Conservation (phyloP, 2,797 vertebrate genomes). For the Okamejei kenojei region DNA sequence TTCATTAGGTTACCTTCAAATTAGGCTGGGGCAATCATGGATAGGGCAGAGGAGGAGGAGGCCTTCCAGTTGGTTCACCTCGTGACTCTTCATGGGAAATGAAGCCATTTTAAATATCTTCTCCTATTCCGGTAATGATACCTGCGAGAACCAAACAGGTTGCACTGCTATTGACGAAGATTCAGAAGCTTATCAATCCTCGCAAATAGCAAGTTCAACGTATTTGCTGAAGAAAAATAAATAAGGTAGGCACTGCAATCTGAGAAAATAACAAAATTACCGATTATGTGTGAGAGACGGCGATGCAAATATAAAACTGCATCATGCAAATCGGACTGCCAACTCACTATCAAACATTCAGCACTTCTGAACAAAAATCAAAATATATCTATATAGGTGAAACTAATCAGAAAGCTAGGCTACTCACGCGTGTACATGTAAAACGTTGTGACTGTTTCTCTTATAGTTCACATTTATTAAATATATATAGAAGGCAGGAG, state of each 20-base stretch:
- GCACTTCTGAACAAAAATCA: background rate
- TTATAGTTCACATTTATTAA: background rate
- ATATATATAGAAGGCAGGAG: too few species aligned
- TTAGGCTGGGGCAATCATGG: background rate
- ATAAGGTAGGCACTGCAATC: background rate
- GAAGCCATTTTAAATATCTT: background rate
- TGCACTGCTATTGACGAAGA: background rate
- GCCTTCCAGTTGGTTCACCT: background rate
- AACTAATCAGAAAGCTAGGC: background rate
- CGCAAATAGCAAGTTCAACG: too few species aligned
- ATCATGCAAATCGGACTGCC: background rate
- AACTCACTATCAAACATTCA: background rate
- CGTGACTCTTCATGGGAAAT: background rate
- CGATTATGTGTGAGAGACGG: too few species aligned
- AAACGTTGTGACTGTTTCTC: background rate
- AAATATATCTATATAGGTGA: background rate
- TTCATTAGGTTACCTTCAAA: background rate
- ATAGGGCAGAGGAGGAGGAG: background rate
- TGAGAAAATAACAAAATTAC: background rate
- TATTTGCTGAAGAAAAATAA: background rate
- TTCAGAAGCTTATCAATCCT: too few species aligned
- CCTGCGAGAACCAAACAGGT: background rate
- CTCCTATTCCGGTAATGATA: background rate
- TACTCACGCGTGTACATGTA: too few species aligned
- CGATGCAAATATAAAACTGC: background rate